These are phyloP conservation scores for Argyrosomus regius DNA, from an alignment of 2,797 vertebrate genomes.

Conservation along the genomic window DNA sequence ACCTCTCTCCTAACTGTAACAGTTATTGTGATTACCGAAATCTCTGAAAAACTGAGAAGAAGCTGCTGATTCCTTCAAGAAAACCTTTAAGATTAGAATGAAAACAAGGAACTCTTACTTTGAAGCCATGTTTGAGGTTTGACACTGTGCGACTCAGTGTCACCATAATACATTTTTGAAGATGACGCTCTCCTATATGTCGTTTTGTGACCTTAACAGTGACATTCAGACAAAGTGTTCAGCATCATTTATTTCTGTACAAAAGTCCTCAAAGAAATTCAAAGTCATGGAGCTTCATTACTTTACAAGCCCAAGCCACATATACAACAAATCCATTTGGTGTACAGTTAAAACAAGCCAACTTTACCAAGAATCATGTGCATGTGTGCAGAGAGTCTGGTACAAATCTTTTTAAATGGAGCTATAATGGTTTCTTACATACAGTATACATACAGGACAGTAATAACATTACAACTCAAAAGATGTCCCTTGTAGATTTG, in stretches of 20 bases:
- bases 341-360: constrained; percentile 73
- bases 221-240: constrained; percentile 41
- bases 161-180: neutral
- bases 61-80: too few species aligned
- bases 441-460: constrained; percentile 74
- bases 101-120: too few species aligned
- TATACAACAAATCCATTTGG: constrained; percentile 79
- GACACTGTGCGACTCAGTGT: too few species aligned
- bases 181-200: neutral
- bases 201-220: neutral
- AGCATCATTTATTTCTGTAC: constrained; percentile 83
- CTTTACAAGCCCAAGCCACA: constrained; percentile 79
- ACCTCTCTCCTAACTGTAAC: too few species aligned
- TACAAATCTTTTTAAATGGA: constrained; percentile 59
- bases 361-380: constrained; percentile 70
- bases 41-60: too few species aligned
- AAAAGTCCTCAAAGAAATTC: constrained; percentile 71
- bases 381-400: constrained; percentile 51
- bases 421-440: constrained; percentile 75
- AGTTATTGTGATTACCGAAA: too few species aligned
- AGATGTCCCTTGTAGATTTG: constrained; percentile 82
- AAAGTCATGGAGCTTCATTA: constrained; percentile 71
- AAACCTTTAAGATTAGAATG: too few species aligned
- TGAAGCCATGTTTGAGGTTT: too few species aligned
- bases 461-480: constrained; percentile 84